Percentiles rank a stretch among this genome's conserved stretches.
phyloP scores from a whole-genome alignment of 2,797 vertebrate genomes.

The Scyliorhinus canicula region DNA sequence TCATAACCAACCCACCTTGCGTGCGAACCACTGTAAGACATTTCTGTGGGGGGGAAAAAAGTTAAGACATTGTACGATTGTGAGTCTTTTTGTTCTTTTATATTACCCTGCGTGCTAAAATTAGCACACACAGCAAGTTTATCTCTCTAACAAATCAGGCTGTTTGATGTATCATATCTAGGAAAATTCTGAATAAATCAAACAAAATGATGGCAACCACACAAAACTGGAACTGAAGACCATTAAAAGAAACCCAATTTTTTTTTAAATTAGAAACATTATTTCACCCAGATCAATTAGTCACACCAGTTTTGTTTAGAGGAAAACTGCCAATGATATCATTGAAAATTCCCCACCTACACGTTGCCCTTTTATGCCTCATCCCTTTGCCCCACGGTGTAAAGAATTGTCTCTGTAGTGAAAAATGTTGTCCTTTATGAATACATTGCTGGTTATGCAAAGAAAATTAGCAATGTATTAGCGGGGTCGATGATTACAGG shows the following conservation, averaged over 20 bases:
- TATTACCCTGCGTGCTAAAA: neutral
- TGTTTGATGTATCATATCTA: neutral
- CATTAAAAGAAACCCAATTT: neutral
- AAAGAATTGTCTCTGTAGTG: neutral
- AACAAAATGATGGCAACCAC: neutral
- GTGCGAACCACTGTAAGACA: neutral
- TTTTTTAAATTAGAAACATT: neutral
- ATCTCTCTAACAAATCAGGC: neutral
- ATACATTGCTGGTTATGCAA: neutral
- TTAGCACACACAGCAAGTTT: neutral
- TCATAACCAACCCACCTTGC: neutral
- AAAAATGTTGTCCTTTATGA: neutral
- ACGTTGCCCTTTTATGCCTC: neutral
- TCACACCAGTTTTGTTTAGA: slow-evolving; percentile 11
- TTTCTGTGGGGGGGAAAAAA: neutral
- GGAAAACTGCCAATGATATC: slow-evolving; percentile 10
- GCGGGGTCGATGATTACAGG: neutral
- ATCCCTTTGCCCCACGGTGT: neutral
- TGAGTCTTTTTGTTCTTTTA: neutral
- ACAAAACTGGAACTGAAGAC: neutral
- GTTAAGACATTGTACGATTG: too few species aligned
- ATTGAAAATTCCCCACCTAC: slow-evolving; percentile 29
- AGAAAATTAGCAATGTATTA: neutral
- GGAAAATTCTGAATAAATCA: neutral
- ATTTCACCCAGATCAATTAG: slow-evolving; percentile 15